These are phyloP conservation scores for Caenorhabditis virilis DNA, from an alignment of 2,888 invertebrate genomes.

Conservation along the genomic window DNA sequence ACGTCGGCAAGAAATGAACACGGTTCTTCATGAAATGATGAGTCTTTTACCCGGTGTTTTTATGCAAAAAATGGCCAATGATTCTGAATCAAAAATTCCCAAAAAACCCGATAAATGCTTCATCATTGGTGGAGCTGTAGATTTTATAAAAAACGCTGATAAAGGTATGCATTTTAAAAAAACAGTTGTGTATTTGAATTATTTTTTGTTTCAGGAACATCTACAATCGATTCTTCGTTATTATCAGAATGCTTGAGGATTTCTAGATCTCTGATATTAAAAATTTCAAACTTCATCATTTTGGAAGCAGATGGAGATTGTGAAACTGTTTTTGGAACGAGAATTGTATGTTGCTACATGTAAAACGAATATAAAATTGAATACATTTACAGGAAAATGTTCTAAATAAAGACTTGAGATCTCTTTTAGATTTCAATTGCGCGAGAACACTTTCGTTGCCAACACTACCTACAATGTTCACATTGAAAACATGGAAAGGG, in stretches of 20 bases:
- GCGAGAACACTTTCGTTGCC: not conserved
- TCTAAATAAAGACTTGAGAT: not conserved
- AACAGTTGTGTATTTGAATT: no score
- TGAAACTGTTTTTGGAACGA: no score
- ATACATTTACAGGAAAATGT: not conserved
- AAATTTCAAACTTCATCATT: no score
- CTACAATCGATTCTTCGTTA: no score
- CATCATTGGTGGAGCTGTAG: constrained; percentile 24
- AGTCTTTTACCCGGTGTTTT: constrained; percentile 7
- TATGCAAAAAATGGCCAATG: no score
- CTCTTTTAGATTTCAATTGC: not conserved
- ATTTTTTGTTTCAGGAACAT: no score
- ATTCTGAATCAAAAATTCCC: constrained; percentile 7
- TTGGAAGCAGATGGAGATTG: no score
- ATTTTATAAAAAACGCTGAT: constrained; percentile 13
- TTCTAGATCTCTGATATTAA: no score
- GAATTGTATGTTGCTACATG: no score
- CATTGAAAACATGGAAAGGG: not conserved
- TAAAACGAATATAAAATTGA: constrained; percentile 2
- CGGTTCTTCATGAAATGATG: constrained; percentile 24
- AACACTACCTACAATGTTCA: not conserved
- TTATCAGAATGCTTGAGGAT: no score
- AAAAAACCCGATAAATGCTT: constrained; percentile 32
- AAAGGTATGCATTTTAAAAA: no score
- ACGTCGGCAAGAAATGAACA: constrained; percentile 29